These are phyloP conservation scores for Gymnodraco acuticeps DNA, from an alignment of 2,797 vertebrate genomes.

Conservation along the genomic window DNA sequence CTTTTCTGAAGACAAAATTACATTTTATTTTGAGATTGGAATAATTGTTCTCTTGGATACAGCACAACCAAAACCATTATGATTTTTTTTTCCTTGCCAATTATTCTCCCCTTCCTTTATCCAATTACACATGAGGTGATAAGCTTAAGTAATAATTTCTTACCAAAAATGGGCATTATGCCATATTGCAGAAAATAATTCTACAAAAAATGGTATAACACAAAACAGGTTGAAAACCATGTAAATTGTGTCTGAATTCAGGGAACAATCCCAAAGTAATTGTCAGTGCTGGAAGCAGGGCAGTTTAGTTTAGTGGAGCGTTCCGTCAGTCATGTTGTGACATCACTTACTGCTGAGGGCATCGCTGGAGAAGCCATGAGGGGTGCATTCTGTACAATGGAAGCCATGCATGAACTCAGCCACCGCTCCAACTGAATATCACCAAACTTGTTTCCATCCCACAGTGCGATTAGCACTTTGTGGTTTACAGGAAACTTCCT, in stretches of 20 bases:
- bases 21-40: background rate
- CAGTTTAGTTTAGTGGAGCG: background rate
- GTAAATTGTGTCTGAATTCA: background rate
- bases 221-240: background rate
- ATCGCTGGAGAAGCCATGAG: background rate
- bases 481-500: background rate
- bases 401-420: background rate
- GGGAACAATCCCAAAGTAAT: background rate
- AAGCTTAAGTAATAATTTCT: background rate
- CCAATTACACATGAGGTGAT: background rate
- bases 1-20: background rate
- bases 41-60: background rate
- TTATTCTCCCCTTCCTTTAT: background rate
- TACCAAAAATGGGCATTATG: background rate
- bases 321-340: constrained; percentile 3
- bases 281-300: background rate
- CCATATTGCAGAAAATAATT: background rate
- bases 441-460: background rate
- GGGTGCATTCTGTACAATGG: background rate
- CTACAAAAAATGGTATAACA: background rate
- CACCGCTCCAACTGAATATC: background rate
- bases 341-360: background rate
- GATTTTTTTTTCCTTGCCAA: background rate
- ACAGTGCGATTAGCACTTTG: background rate
- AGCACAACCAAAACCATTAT: background rate